A percentile compares a stretch with the other conserved stretches of the same genome.
phyloP scores from a whole-genome alignment of 2,113 vertebrate genomes.

The Alectura lathami region DNA sequence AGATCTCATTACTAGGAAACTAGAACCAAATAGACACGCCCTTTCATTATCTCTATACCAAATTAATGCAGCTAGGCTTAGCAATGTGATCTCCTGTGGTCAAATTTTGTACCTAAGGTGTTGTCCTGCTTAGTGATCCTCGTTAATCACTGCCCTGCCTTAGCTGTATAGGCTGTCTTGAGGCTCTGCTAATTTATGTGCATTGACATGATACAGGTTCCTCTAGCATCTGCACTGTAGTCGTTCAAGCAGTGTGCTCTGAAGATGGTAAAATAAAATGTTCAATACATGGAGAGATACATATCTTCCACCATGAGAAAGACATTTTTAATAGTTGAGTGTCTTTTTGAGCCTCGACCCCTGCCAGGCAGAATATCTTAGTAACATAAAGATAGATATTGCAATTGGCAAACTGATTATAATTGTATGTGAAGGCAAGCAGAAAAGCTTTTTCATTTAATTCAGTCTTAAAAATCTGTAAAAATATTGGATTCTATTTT shows the following conservation, averaged over 20 bases:
- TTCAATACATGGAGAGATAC: background rate
- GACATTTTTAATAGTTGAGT: background rate
- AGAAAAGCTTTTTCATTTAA: background rate
- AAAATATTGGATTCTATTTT: slow-evolving; percentile 47
- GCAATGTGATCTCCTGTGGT: background rate
- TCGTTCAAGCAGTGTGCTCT: background rate
- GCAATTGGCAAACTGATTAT: background rate
- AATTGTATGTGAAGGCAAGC: background rate
- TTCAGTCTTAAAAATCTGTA: slow-evolving; percentile 23
- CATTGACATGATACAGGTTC: background rate
- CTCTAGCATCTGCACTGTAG: background rate
- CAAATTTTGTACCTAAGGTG: background rate
- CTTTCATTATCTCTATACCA: background rate
- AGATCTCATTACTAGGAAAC: background rate
- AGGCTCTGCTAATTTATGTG: background rate
- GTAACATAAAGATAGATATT: background rate
- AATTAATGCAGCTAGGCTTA: background rate
- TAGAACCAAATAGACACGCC: background rate
- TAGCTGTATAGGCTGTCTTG: background rate
- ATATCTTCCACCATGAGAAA: background rate
- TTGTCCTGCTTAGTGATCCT: background rate
- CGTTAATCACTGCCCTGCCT: background rate
- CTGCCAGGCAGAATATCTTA: background rate
- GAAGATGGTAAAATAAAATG: background rate
- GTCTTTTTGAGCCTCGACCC: background rate